Base-by-base conservation (phyloP, 2,888 invertebrate species). In the Agriopis aurantiaria region DNA sequence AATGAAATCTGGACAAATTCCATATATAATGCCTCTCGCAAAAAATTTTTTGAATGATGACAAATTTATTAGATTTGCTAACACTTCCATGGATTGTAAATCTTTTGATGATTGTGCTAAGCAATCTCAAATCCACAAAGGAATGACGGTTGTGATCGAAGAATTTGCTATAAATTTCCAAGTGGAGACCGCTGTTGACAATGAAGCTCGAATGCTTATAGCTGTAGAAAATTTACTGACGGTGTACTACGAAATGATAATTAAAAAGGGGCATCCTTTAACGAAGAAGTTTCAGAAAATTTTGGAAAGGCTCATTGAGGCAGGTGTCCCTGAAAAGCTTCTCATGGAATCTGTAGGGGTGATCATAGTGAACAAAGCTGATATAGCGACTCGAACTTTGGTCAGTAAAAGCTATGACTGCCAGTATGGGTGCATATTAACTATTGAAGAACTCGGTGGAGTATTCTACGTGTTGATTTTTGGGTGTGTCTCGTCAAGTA, bases 241-340 rank as follows among this genome's bases (percentile, higher is more conserved):
- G 0, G 78, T 90, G 0, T 92, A 86, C 64, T 88, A 90, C 49
- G 91, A 92, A 73, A 92, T 93, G 85, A 43, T 90, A 14, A 78
- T 92, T 0, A 75, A 85, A 1, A 91, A 87, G 55, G 73, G 84
- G 12, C 83, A 83, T 69, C 65, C 78, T 2, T 68, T 91, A 0
- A 80, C 81, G 0, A 62, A 14, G 0, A 81, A 74, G 9, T 82
- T 91, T 56, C 79, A 83, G 12, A 79, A 78, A 5, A 74, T 85
- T 0, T 64, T 88, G 7, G 48, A 64, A 33, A 80, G 85, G n/a
- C 75, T 93, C 0, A 87, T 86, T 68, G 92, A 93, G 74, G 84
- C 86, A n/a, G 93, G 92, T 9, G 89, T 93, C 40, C 85, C 86
- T 17, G 66, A 82, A 0, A 84, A 81, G 49, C 75, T 91, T n/a